phyloP scores from a whole-genome alignment of 1,140 invertebrate species.

The Acromyrmex heyeri region DNA sequence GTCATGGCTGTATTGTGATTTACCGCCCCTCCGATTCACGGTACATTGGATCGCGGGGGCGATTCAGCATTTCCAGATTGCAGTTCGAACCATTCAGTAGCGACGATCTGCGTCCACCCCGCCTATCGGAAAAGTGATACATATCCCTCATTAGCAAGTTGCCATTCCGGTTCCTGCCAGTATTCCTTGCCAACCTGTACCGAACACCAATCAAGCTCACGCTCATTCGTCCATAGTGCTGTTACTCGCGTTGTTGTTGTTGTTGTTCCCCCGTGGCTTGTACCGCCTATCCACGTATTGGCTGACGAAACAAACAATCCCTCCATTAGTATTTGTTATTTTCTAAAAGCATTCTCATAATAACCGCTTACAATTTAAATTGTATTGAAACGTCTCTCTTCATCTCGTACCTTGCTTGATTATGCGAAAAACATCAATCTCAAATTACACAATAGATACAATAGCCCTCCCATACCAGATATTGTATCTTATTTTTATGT shows the following conservation, averaged over 20 bases:
- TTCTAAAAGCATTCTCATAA: constrained; percentile 37
- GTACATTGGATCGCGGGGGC: constrained; percentile 74
- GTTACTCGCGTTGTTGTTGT: neutral
- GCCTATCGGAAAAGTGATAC: constrained; percentile 76
- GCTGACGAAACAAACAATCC: constrained; percentile 45
- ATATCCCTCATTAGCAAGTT: constrained; percentile 76
- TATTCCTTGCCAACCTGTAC: constrained; percentile 68
- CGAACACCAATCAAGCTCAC: constrained; percentile 60
- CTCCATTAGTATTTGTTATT: constrained; percentile 32
- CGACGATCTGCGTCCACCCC: constrained; percentile 68
- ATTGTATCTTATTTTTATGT: constrained; percentile 6
- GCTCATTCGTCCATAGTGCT: constrained; percentile 36
- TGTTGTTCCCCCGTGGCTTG: neutral
- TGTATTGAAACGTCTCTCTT: neutral
- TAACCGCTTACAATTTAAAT: constrained; percentile 11
- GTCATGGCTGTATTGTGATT: constrained; percentile 73
- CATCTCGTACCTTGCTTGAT: neutral
- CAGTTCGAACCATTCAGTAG: constrained; percentile 73
- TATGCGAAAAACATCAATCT: neutral
- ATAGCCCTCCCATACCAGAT: neutral
- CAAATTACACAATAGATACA: neutral
- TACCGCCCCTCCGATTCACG: constrained; percentile 70
- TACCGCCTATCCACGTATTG: constrained; percentile 6
- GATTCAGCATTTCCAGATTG: constrained; percentile 77
- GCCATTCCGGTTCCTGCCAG: constrained; percentile 73